Conservation (phyloP, 1,140 invertebrate species). For the Drosophila funebris region DNA sequence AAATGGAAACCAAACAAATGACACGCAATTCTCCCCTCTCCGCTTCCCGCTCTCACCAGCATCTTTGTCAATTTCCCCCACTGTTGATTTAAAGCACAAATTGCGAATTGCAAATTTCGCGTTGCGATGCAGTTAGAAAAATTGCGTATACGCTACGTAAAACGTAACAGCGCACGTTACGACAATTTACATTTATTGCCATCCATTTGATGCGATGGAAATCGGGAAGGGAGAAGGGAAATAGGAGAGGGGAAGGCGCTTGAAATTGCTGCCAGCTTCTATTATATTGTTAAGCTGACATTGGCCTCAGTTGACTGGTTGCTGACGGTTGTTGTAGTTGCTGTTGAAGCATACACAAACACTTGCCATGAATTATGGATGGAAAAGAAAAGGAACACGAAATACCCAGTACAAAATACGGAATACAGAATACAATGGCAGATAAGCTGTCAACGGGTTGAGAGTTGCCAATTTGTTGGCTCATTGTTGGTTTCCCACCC, state of each 20-base stretch:
- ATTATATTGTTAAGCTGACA: constrained; percentile 66
- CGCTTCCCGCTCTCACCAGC: background rate
- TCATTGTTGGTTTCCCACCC: constrained; percentile 23
- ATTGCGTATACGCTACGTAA: constrained; percentile 40
- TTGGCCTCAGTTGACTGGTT: constrained; percentile 40
- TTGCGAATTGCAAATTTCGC: constrained; percentile 66
- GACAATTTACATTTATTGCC: constrained; percentile 47
- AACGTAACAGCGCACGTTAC: constrained; percentile 22
- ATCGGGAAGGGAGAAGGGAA: background rate
- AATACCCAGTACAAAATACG: constrained; percentile 3
- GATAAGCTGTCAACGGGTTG: constrained; percentile 42
- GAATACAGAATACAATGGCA: constrained; percentile 13
- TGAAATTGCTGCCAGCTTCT: constrained; percentile 31
- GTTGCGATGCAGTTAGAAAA: constrained; percentile 34
- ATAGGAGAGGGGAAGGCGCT: background rate
- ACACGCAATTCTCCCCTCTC: constrained; percentile 44
- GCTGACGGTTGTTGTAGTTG: constrained; percentile 1
- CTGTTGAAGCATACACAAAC: constrained; percentile 35
- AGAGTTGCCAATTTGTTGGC: constrained; percentile 47
- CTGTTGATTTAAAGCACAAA: constrained; percentile 72
- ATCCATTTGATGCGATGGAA: constrained; percentile 2
- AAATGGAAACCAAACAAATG: constrained; percentile 82
- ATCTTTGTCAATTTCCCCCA: constrained; percentile 2
- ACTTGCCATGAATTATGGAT: constrained; percentile 56
- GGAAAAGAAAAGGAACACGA: constrained; percentile 14